Conservation (phyloP, 2,888 invertebrate species). For the Drosophila peninsularis region DNA sequence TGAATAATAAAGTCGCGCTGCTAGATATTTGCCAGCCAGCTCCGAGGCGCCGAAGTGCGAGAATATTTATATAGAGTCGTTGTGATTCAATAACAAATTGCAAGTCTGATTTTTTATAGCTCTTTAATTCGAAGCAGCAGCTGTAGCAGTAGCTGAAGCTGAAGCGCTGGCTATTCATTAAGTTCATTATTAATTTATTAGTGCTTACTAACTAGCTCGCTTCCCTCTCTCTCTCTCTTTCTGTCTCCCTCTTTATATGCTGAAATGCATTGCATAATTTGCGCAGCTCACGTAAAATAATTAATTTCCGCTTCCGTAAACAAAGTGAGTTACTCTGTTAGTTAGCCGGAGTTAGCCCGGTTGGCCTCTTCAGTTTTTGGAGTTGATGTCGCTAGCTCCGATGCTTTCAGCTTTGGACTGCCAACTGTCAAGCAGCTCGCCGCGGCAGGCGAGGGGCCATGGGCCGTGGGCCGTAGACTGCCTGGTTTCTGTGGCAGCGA, state of each 20-base stretch:
- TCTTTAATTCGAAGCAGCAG: not conserved
- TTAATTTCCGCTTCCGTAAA: conserved; percentile 65
- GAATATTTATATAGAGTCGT: conserved; percentile 1
- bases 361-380: conserved; percentile 2
- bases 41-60: not conserved
- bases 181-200: conserved; percentile 10
- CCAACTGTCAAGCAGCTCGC: conserved; percentile 16
- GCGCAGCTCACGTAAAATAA: conserved; percentile 57
- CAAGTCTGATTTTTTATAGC: not conserved
- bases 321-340: conserved; percentile 57
- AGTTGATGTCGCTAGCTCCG: conserved; percentile 4
- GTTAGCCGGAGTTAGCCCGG: conserved; percentile 35
- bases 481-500: conserved; percentile 5
- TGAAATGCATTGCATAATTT: conserved; percentile 57
- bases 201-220: not conserved
- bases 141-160: not conserved
- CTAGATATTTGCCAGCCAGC: not conserved
- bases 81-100: not conserved
- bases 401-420: conserved; percentile 36
- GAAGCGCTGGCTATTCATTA: conserved; percentile 1
- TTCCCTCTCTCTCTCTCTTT: not conserved
- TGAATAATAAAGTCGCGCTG: not conserved
- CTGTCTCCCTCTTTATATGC: not conserved
- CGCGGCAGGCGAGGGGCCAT: not conserved
- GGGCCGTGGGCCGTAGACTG: not conserved